Conservation (phyloP, 2,888 invertebrate genomes). For the Taenaris catops region DNA sequence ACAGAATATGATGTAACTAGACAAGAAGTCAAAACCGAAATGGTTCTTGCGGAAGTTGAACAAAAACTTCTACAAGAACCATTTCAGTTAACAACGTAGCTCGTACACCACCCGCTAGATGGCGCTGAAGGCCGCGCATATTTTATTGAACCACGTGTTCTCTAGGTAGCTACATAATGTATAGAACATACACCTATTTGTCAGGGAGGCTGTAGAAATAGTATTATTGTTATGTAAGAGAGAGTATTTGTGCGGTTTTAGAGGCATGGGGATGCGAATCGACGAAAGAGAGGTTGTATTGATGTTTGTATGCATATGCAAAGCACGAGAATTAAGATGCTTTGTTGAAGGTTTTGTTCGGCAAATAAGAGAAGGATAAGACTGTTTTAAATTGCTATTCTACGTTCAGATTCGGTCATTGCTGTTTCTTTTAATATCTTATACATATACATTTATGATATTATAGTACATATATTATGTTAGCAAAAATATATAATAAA, state of each 20-base stretch:
- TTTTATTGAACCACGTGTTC: slow-evolving; percentile 73
- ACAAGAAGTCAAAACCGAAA: too few species aligned
- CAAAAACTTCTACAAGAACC: slow-evolving; percentile 26
- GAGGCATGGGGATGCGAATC: slow-evolving; percentile 52
- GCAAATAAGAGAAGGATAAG: slow-evolving; percentile 1
- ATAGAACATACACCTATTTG: slow-evolving; percentile 36
- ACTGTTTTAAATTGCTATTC: slow-evolving; percentile 1
- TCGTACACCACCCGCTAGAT: slow-evolving; percentile 57
- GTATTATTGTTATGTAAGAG: slow-evolving; percentile 77
- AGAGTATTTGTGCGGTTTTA: slow-evolving; percentile 67
- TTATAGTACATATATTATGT: too few species aligned
- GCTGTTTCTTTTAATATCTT: too few species aligned
- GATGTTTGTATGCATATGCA: slow-evolving; percentile 58
- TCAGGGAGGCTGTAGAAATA: slow-evolving; percentile 55
- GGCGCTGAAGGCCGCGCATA: slow-evolving; percentile 44
- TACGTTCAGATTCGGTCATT: neutral
- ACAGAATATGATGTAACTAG: slow-evolving; percentile 5
- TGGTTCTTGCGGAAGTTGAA: too few species aligned
- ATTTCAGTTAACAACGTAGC: slow-evolving; percentile 28
- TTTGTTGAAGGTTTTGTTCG: slow-evolving; percentile 33
- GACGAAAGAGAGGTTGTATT: slow-evolving; percentile 65
- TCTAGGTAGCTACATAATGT: slow-evolving; percentile 22
- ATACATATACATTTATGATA: too few species aligned
- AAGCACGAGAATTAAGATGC: slow-evolving; percentile 54
- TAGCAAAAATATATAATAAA: too few species aligned